Percentiles rank a stretch among this genome's conserved stretches.
Evolutionary conservation across 1,140 invertebrate species (phyloP).

Genomic region (Drosophila mojavensis): DNA sequence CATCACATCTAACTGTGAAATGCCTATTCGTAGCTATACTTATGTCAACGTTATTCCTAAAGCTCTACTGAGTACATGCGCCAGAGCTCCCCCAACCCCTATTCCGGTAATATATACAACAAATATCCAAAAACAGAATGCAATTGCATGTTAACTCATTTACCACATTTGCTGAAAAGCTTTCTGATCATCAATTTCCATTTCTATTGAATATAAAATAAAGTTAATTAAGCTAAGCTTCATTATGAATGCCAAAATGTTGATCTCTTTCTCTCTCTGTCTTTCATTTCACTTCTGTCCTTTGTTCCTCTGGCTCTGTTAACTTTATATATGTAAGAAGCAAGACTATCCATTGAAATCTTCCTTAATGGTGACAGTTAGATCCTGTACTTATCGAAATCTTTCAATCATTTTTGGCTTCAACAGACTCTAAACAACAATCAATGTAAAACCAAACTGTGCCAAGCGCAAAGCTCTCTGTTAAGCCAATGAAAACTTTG

Average conservation of each 20-base stretch:
- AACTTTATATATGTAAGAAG: conserved; percentile 9
- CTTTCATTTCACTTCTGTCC: neutral
- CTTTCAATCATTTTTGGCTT: conserved; percentile 8
- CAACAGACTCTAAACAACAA: conserved; percentile 1
- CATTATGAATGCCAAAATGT: conserved; percentile 1
- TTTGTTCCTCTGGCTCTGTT: conserved; percentile 8
- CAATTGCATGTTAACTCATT: conserved; percentile 4
- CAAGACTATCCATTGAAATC: neutral
- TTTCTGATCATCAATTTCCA: conserved; percentile 2
- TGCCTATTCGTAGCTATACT: conserved; percentile 72
- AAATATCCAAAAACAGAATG: conserved; percentile 8
- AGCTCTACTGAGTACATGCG: conserved; percentile 64
- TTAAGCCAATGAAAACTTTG: neutral
- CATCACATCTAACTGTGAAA: conserved; percentile 77
- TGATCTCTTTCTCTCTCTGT: neutral
- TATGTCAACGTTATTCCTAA: conserved; percentile 74
- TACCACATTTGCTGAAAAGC: neutral
- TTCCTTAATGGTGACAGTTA: conserved; percentile 20
- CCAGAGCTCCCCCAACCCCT: conserved; percentile 33
- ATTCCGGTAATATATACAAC: conserved; percentile 53
- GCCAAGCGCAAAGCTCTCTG: conserved; percentile 55
- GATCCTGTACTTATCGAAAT: conserved; percentile 13
- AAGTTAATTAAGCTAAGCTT: conserved; percentile 1
- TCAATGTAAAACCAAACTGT: conserved; percentile 54
- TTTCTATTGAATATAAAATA: neutral